Evolutionary conservation across 2,888 invertebrate species (phyloP), one percentile per base, ranked within the genome.

Genomic region (Odontothrips loti): DNA sequence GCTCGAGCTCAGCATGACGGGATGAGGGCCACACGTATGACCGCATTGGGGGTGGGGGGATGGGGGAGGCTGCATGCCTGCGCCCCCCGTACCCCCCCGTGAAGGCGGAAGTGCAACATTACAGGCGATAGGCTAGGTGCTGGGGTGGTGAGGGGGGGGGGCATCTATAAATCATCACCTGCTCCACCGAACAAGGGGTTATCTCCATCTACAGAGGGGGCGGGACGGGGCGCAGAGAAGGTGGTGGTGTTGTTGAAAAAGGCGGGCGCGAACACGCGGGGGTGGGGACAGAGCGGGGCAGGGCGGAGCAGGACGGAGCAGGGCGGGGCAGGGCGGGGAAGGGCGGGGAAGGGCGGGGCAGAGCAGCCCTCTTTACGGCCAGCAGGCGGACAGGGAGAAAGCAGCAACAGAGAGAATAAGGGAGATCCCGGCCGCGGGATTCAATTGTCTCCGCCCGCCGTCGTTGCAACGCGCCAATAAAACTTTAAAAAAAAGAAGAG

Each of bases 151-250:
- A 43, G 34, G 34, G 34, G 34, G 34, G 34, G 34, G 15, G 58
- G 20, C 15, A 20, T 58, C 20, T 20, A 58, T 75, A 27, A 75
- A 75, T 75, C 68, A 75, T 75, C 27, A 75, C 68, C 68, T 75
- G 68, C 68, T 75, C 68, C 68, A 75, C 23, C 68, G 68, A 75
- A 75, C 68, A 75, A 75, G 68, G 68, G 68, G 68, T 75, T 75
- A 75, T 75, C 68, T 75, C 27, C 68, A 75, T 75, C 68, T 75
- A 58, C 58, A 20, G 58, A 58, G 58, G 6, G 58, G 58, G 15
- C 0, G 58, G 15, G 20, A 15, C 20, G 58, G 34, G 58, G 51
- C 1, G 10, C 51, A 51, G 51, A 20, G 2, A 51, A 20, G 51
- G 15, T 43, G 34, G 2, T 43, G 51, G 15, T 43, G 34, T 43